phyloP scores from a whole-genome alignment of 2,888 invertebrate species.

The Zaprionus obscuricornis region DNA sequence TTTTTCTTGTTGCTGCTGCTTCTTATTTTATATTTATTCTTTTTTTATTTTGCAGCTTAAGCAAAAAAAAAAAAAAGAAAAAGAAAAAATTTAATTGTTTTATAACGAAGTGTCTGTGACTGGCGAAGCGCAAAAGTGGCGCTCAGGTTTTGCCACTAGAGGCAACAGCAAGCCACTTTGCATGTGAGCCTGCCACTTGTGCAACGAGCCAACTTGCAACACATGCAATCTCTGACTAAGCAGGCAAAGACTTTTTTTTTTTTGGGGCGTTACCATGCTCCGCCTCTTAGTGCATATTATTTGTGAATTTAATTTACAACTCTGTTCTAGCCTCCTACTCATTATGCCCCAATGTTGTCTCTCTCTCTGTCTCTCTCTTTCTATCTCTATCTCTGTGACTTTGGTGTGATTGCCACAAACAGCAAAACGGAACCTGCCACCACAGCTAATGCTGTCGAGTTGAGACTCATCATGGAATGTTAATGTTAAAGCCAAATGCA shows the following conservation, averaged over 20 bases:
- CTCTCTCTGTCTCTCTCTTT: background rate
- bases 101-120: constrained; percentile 73
- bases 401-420: background rate
- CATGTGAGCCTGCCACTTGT: constrained; percentile 41
- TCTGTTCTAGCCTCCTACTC: constrained; percentile 27
- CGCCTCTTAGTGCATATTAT: constrained; percentile 59
- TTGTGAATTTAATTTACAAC: constrained; percentile 68
- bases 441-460: background rate
- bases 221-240: constrained; percentile 19
- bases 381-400: background rate
- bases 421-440: background rate
- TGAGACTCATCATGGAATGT: constrained; percentile 38
- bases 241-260: too few species aligned
- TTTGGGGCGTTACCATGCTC: constrained; percentile 25
- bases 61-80: background rate
- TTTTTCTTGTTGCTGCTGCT: constrained; percentile 2
- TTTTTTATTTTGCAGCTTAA: constrained; percentile 32
- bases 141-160: constrained; percentile 32
- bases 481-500: constrained; percentile 46
- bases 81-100: constrained; percentile 63
- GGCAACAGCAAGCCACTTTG: constrained; percentile 43
- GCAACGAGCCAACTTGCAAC: constrained; percentile 20
- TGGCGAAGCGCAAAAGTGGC: constrained; percentile 72
- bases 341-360: constrained; percentile 50
- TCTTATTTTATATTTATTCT: constrained; percentile 8